These are phyloP conservation scores for Pangasianodon gigas DNA, from an alignment of 2,113 vertebrate genomes.

Conservation along the genomic window DNA sequence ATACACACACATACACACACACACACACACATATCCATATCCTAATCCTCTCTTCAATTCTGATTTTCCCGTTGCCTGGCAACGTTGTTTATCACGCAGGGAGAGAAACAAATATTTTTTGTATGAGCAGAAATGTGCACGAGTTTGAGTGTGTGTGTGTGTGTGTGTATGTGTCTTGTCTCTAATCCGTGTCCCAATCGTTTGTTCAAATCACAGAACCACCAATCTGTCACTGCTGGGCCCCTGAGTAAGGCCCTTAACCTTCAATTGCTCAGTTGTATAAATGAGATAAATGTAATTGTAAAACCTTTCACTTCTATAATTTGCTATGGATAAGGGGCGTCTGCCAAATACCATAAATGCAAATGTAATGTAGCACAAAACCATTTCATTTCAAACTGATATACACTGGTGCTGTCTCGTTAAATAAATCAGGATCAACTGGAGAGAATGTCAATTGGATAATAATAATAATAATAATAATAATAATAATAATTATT, in stretches of 20 bases:
- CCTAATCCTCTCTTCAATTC: conserved; percentile 17
- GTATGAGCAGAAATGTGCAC: not conserved
- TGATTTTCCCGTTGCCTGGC: conserved; percentile 66
- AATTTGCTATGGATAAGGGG: not conserved
- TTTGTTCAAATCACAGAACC: not conserved
- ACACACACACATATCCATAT: not conserved
- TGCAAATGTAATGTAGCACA: not conserved
- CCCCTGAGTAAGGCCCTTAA: not conserved
- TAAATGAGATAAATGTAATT: not conserved
- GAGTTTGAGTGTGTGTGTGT: not conserved
- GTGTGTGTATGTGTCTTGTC: not conserved
- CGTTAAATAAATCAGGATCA: not conserved
- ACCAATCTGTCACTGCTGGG: not conserved
- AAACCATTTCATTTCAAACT: not conserved
- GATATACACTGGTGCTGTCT: not conserved
- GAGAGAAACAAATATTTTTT: conserved; percentile 18
- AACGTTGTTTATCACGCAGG: conserved; percentile 63
- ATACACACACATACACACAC: no score
- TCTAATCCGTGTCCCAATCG: not conserved
- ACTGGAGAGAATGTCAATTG: not conserved
- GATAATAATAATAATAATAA: not conserved
- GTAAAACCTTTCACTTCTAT: not conserved
- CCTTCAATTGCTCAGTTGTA: not conserved
- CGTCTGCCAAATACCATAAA: not conserved
- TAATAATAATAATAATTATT: not conserved